Evolutionary conservation across 2,888 invertebrate species (phyloP).

Genomic region (Neelides folsomi): DNA sequence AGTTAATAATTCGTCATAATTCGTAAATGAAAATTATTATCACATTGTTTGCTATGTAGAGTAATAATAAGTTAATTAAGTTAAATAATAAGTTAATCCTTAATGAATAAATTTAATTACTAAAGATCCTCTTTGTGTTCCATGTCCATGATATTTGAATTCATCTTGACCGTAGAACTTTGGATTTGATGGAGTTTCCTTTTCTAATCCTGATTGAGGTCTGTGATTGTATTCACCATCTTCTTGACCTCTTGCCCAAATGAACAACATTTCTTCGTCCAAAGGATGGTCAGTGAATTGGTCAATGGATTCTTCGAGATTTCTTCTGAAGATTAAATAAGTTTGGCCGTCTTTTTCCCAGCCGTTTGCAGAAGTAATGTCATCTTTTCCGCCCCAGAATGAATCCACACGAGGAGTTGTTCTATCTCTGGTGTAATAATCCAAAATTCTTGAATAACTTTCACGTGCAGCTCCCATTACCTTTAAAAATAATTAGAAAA

Average conservation of each 20-base stretch:
- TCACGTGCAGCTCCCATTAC: constrained; percentile 60
- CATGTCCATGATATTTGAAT: constrained; percentile 83
- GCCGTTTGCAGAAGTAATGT: constrained; percentile 74
- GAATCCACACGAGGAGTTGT: constrained; percentile 77
- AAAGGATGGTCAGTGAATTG: constrained; percentile 64
- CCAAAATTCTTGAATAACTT: constrained; percentile 64
- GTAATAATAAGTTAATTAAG: too few species aligned
- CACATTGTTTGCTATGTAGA: too few species aligned
- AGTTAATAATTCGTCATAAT: too few species aligned
- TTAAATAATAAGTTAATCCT: too few species aligned
- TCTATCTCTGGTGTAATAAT: constrained; percentile 81
- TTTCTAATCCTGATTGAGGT: constrained; percentile 58
- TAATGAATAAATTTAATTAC: constrained; percentile 61
- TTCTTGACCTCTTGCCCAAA: constrained; percentile 88
- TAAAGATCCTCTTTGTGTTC: constrained; percentile 61
- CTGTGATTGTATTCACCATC: constrained; percentile 53
- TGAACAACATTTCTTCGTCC: constrained; percentile 72
- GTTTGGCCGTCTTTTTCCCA: constrained; percentile 79
- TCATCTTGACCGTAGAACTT: constrained; percentile 81
- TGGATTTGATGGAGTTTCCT: constrained; percentile 47
- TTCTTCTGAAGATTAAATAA: constrained; percentile 76
- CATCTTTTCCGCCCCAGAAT: constrained; percentile 79
- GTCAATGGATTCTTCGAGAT: constrained; percentile 48
- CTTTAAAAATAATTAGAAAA: too few species aligned
- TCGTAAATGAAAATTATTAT: too few species aligned